These are phyloP conservation scores for Drosophila kanapiae DNA, from an alignment of 1,140 invertebrate species.

Conservation along the genomic window DNA sequence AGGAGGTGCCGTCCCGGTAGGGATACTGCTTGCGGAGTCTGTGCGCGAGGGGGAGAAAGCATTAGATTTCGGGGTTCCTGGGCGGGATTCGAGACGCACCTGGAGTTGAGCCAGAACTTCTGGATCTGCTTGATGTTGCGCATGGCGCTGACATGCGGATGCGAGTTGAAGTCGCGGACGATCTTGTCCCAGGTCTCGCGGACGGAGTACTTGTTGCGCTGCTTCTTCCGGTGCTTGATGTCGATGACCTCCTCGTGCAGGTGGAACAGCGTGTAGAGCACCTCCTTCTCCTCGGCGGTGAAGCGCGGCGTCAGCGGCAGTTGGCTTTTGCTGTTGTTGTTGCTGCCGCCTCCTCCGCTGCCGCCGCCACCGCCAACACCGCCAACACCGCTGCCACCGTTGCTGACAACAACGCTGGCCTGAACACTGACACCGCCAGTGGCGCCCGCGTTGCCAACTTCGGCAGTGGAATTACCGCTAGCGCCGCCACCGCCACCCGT, in stretches of 20 bases:
- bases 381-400: conserved; percentile 12
- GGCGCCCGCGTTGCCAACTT: conserved; percentile 27
- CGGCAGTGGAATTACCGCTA: conserved; percentile 36
- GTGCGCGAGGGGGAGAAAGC: not conserved
- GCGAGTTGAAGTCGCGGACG: conserved; percentile 78
- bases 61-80: not conserved
- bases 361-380: not conserved
- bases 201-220: conserved; percentile 80
- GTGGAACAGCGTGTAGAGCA: conserved; percentile 78
- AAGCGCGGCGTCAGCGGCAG: conserved; percentile 79
- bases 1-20: conserved; percentile 58
- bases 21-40: conserved; percentile 84
- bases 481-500: conserved; percentile 29
- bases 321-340: conserved; percentile 52
- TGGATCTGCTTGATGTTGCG: conserved; percentile 84
- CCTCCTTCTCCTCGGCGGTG: conserved; percentile 80
- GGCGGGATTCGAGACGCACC: conserved; percentile 29
- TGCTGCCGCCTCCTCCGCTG: not conserved
- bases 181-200: conserved; percentile 84
- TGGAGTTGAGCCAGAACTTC: conserved; percentile 85
- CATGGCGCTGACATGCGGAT: conserved; percentile 73
- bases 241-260: conserved; percentile 83
- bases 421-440: not conserved
- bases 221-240: conserved; percentile 80
- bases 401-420: conserved; percentile 38